These are phyloP conservation scores for Pollenia amentaria DNA, from an alignment of 2,888 invertebrate genomes.

Conservation along the genomic window DNA sequence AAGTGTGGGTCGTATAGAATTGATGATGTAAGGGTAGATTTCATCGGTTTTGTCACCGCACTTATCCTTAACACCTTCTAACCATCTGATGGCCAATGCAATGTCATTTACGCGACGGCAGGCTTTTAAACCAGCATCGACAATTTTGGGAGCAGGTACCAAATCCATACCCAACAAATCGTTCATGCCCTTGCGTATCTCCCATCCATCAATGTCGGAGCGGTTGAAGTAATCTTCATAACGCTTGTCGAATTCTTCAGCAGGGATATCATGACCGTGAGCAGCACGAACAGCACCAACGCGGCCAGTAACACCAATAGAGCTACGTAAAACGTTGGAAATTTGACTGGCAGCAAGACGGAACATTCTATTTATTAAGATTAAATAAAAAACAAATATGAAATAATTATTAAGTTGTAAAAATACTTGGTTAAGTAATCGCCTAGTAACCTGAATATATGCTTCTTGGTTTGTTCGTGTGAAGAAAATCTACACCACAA, in stretches of 20 bases:
- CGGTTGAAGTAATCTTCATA: constrained; percentile 94
- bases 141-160: constrained; percentile 95
- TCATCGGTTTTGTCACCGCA: constrained; percentile 90
- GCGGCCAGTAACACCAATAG: constrained; percentile 80
- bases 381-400: constrained; percentile 39
- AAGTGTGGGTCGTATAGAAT: constrained; percentile 96
- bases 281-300: constrained; percentile 81
- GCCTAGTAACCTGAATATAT: constrained; percentile 59
- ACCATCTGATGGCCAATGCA: constrained; percentile 95
- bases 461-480: constrained; percentile 48
- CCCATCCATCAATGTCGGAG: constrained; percentile 96
- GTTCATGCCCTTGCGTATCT: constrained; percentile 95
- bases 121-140: constrained; percentile 94
- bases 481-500: constrained; percentile 57
- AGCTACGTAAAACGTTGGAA: constrained; percentile 82
- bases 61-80: constrained; percentile 96
- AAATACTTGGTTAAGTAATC: constrained; percentile 76
- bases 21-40: constrained; percentile 94
- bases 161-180: constrained; percentile 95
- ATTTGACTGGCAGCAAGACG: constrained; percentile 85
- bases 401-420: constrained; percentile 39
- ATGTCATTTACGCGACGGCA: constrained; percentile 97
- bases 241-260: constrained; percentile 93
- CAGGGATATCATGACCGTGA: constrained; percentile 88
- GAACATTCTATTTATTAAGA: constrained; percentile 84